These are phyloP conservation scores for Hypselothyrea guttata DNA, from an alignment of 2,888 invertebrate species.

Conservation along the genomic window DNA sequence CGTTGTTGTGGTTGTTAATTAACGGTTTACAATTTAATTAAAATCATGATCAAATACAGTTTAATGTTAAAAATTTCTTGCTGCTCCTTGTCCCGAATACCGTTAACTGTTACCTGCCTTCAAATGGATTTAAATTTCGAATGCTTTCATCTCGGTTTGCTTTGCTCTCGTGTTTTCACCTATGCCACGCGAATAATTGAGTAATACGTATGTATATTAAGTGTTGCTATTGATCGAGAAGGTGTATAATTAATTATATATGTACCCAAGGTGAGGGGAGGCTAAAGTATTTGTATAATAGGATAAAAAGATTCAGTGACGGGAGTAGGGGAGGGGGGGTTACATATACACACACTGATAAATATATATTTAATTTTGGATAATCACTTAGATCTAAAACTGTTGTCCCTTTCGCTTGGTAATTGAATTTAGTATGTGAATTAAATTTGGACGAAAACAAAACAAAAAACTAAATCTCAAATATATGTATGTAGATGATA, in stretches of 20 bases:
- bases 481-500: neutral
- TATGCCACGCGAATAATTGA: conserved; percentile 36
- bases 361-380: conserved; percentile 19
- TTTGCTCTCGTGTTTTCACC: conserved; percentile 30
- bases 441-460: conserved; percentile 35
- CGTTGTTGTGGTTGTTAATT: conserved; percentile 27
- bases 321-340: conserved; percentile 14
- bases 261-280: conserved; percentile 23
- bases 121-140: conserved; percentile 2
- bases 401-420: conserved; percentile 3
- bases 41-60: conserved; percentile 36
- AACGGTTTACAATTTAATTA: conserved; percentile 39
- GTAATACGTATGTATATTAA: conserved; percentile 25
- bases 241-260: conserved; percentile 19
- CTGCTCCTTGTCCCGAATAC: conserved; percentile 21
- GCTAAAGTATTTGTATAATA: conserved; percentile 12
- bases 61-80: conserved; percentile 29
- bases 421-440: conserved; percentile 1
- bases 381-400: neutral
- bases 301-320: conserved; percentile 22
- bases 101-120: conserved; percentile 12
- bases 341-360: conserved; percentile 25
- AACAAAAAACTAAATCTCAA: conserved; percentile 10
- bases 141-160: conserved; percentile 12
- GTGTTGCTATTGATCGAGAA: conserved; percentile 39